Evolutionary conservation across 92 coral and sea anemone genomes (phyloP).

Genomic region (Zoanthus gigantus): DNA sequence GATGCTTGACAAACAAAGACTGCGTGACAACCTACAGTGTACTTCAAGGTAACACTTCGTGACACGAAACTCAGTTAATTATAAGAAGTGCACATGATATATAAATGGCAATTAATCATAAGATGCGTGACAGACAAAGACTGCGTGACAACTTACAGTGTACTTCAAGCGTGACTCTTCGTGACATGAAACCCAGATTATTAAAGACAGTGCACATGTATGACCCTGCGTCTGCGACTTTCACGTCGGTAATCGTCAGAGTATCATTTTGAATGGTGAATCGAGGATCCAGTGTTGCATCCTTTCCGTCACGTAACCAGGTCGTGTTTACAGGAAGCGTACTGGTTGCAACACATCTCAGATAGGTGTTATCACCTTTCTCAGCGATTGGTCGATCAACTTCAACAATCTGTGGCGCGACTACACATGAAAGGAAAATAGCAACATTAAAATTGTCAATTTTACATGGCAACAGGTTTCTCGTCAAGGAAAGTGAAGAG

Average conservation of each 20-base stretch:
- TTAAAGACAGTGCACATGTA: slow-evolving; percentile 6
- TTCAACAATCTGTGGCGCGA: slow-evolving; percentile 23
- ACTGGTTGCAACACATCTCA: slow-evolving; percentile 29
- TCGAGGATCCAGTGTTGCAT: slow-evolving; percentile 14
- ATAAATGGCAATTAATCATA: neutral
- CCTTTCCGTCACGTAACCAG: slow-evolving; percentile 33
- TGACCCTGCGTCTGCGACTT: neutral
- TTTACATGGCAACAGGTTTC: neutral
- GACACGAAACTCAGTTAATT: slow-evolving; percentile 10
- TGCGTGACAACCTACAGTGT: slow-evolving; percentile 18
- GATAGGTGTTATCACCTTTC: neutral
- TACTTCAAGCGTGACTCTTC: slow-evolving; percentile 2
- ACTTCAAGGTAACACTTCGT: slow-evolving; percentile 6
- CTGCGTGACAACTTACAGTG: slow-evolving; percentile 21
- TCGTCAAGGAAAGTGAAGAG: neutral
- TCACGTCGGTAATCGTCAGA: neutral
- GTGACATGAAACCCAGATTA: slow-evolving; percentile 9
- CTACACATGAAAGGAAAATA: neutral
- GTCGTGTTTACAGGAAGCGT: slow-evolving; percentile 30
- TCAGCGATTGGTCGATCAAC: slow-evolving; percentile 3
- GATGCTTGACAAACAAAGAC: neutral
- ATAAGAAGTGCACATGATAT: neutral
- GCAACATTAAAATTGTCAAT: too few relatives aligned
- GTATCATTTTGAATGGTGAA: slow-evolving; percentile 23
- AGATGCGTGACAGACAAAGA: neutral